Percentiles rank a stretch among this genome's conserved stretches.
These are phyloP conservation scores for Alectura lathami DNA, from an alignment of 2,113 vertebrate genomes.

Conservation along the genomic window DNA sequence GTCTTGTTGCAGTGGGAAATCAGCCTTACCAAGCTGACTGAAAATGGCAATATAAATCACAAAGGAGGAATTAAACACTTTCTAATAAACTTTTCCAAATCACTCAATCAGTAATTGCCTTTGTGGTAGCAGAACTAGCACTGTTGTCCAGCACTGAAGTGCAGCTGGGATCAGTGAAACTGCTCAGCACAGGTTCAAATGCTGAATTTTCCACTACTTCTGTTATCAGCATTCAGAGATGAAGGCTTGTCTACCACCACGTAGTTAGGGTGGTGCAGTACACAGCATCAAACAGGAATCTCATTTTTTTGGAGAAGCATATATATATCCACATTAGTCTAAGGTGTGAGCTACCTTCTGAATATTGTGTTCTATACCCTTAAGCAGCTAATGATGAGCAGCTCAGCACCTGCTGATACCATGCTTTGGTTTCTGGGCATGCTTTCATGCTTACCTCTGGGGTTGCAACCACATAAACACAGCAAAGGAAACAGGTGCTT, in stretches of 20 bases:
- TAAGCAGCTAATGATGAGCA: neutral
- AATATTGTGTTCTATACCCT: neutral
- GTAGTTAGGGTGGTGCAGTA: neutral
- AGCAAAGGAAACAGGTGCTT: neutral
- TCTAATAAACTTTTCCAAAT: neutral
- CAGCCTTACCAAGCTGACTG: neutral
- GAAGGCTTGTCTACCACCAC: neutral
- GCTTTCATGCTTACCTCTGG: neutral
- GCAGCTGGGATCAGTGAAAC: neutral
- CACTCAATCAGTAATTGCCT: neutral
- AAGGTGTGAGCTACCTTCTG: fast-evolving
- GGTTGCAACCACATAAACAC: fast-evolving
- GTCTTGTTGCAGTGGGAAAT: neutral
- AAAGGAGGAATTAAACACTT: neutral
- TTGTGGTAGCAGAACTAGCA: neutral
- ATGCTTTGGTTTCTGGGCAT: neutral
- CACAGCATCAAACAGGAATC: neutral
- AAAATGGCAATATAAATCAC: neutral
- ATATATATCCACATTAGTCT: neutral
- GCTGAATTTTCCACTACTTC: neutral
- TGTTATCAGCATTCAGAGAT: neutral
- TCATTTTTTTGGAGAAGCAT: neutral
- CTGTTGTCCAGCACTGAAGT: neutral
- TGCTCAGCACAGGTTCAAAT: neutral
- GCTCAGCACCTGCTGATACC: neutral